phyloP scores from a whole-genome alignment of 2,888 invertebrate species.

The Plebejus anna region DNA sequence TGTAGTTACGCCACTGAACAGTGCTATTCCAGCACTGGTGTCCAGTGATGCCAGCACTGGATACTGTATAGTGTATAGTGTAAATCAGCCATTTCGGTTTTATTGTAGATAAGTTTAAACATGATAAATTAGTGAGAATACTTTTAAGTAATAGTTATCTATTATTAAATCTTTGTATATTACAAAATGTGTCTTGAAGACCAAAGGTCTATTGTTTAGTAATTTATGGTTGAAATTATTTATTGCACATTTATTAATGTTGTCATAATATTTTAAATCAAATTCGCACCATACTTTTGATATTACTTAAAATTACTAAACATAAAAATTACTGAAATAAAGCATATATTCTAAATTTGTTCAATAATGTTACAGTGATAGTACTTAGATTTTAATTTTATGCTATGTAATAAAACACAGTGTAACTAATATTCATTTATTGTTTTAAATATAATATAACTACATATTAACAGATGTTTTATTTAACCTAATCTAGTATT shows the following conservation, averaged over 20 bases:
- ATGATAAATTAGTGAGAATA: slow-evolving; percentile 41
- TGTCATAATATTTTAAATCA: slow-evolving; percentile 30
- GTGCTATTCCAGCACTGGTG: not conserved
- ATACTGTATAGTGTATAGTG: not conserved
- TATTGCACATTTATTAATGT: slow-evolving; percentile 23
- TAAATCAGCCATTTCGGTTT: too few relatives aligned
- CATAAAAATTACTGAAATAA: slow-evolving; percentile 48
- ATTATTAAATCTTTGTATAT: slow-evolving; percentile 28
- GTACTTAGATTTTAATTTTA: slow-evolving; percentile 47
- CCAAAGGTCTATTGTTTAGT: not conserved
- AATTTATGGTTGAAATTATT: slow-evolving; percentile 1
- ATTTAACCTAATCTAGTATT: slow-evolving; percentile 44
- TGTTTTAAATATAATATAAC: slow-evolving; percentile 67
- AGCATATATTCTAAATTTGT: slow-evolving; percentile 76
- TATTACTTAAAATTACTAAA: slow-evolving; percentile 29
- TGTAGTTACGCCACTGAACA: too few relatives aligned
- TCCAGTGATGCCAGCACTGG: too few relatives aligned
- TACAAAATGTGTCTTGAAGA: slow-evolving; percentile 14
- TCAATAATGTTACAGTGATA: slow-evolving; percentile 46
- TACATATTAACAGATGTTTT: slow-evolving; percentile 42
- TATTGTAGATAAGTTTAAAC: slow-evolving; percentile 27
- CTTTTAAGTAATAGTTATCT: slow-evolving; percentile 36
- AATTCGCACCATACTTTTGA: slow-evolving; percentile 30
- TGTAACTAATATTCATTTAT: slow-evolving; percentile 72
- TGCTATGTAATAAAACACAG: slow-evolving; percentile 53